phyloP scores from a whole-genome alignment of 2,113 vertebrate species.

The Sitta europaea region DNA sequence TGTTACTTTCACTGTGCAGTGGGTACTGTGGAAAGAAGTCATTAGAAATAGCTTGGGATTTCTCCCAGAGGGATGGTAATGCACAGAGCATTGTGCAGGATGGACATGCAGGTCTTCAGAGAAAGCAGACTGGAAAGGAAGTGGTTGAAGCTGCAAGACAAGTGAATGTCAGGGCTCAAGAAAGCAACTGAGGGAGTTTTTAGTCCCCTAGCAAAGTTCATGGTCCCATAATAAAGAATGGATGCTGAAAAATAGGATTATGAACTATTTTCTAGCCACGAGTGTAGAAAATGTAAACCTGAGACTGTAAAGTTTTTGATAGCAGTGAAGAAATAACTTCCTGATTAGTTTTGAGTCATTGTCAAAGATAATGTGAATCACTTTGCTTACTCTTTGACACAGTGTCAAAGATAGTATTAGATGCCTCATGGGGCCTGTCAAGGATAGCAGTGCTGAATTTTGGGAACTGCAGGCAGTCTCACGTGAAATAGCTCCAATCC shows the following conservation, averaged over 20 bases:
- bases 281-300: background rate
- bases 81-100: too few relatives aligned
- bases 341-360: background rate
- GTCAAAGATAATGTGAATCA: background rate
- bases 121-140: background rate
- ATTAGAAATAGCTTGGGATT: background rate
- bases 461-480: background rate
- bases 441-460: background rate
- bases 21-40: background rate
- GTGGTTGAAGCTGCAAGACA: fast-evolving
- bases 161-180: background rate
- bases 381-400: background rate
- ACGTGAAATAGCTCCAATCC: background rate
- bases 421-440: background rate
- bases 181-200: background rate
- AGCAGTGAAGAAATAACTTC: background rate
- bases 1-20: background rate
- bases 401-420: background rate
- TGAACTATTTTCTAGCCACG: background rate
- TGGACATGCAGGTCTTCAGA: background rate
- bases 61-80: background rate
- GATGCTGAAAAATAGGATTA: background rate
- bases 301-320: background rate
- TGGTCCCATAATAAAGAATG: background rate
- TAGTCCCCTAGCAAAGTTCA: background rate